Evolutionary conservation across 1,140 invertebrate species (phyloP).

Genomic region (Adoxophyes honmai): DNA sequence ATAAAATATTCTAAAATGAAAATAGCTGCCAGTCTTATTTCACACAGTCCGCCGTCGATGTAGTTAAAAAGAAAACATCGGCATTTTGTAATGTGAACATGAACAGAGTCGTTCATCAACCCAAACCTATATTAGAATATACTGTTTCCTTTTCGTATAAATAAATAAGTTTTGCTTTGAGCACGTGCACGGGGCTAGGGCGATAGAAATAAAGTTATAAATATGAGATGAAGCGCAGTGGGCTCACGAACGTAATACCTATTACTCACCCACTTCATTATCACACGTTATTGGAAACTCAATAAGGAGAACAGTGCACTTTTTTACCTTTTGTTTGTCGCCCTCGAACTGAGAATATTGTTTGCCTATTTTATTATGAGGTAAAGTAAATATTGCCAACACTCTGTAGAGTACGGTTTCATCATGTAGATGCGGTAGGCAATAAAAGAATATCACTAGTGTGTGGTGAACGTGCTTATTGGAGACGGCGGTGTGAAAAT

Average conservation of each 20-base stretch:
- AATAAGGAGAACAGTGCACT: conserved; percentile 56
- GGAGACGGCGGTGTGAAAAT: neutral
- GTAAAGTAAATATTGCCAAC: conserved; percentile 47
- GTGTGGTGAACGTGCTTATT: conserved; percentile 12
- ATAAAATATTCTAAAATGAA: too few species aligned
- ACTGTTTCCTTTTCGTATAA: conserved; percentile 32
- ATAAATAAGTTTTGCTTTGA: conserved; percentile 38
- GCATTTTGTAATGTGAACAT: neutral
- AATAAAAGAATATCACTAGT: conserved; percentile 25
- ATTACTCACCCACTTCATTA: conserved; percentile 53
- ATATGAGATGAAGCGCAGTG: conserved; percentile 50
- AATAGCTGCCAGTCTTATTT: too few species aligned
- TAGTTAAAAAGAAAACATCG: neutral
- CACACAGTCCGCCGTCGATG: too few species aligned
- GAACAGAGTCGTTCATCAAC: conserved; percentile 5
- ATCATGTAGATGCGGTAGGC: conserved; percentile 41
- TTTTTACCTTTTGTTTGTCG: conserved; percentile 42
- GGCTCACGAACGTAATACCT: conserved; percentile 32
- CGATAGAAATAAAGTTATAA: conserved; percentile 54
- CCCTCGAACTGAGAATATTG: conserved; percentile 22
- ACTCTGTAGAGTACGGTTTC: conserved; percentile 35
- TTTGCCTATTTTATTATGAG: conserved; percentile 48
- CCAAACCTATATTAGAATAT: conserved; percentile 23
- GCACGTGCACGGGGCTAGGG: conserved; percentile 30
- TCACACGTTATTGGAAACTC: conserved; percentile 60